Evolutionary conservation across 1,140 invertebrate species (phyloP).

Genomic region (Chironomus striatipennis): DNA sequence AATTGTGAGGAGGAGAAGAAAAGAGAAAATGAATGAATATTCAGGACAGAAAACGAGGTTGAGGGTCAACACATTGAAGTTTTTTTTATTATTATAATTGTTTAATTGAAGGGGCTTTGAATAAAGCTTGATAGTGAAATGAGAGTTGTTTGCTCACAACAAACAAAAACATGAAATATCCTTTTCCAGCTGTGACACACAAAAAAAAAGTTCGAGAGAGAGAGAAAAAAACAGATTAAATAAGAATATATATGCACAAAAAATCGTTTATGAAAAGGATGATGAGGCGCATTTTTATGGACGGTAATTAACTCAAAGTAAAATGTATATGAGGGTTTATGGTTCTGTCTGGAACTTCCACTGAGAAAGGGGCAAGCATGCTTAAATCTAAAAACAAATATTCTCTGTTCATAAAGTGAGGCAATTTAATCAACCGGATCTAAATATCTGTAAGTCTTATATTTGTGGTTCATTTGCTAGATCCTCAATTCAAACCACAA

Average conservation of each 20-base stretch:
- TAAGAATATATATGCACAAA: neutral
- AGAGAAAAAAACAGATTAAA: neutral
- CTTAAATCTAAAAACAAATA: too few relatives aligned
- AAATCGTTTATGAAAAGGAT: too few relatives aligned
- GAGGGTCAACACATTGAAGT: neutral
- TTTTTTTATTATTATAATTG: constrained; percentile 8
- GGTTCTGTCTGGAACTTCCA: too few relatives aligned
- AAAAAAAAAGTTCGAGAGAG: neutral
- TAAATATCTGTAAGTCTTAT: too few relatives aligned
- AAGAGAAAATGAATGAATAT: neutral
- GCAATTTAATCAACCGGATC: too few relatives aligned
- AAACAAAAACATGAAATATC: constrained; percentile 18
- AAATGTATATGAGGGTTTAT: too few relatives aligned
- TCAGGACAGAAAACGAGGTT: neutral
- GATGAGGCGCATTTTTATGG: too few relatives aligned
- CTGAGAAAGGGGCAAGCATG: too few relatives aligned
- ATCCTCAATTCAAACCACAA: too few relatives aligned
- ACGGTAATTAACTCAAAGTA: too few relatives aligned
- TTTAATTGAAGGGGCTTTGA: constrained; percentile 16
- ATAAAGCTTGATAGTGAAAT: neutral
- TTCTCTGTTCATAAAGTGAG: too few relatives aligned
- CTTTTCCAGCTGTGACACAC: constrained; percentile 11
- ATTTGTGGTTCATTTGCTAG: too few relatives aligned
- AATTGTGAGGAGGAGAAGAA: neutral
- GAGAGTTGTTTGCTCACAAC: neutral